These are phyloP conservation scores for Macrotis lagotis DNA, from an alignment of 2,113 vertebrate species.

Conservation along the genomic window DNA sequence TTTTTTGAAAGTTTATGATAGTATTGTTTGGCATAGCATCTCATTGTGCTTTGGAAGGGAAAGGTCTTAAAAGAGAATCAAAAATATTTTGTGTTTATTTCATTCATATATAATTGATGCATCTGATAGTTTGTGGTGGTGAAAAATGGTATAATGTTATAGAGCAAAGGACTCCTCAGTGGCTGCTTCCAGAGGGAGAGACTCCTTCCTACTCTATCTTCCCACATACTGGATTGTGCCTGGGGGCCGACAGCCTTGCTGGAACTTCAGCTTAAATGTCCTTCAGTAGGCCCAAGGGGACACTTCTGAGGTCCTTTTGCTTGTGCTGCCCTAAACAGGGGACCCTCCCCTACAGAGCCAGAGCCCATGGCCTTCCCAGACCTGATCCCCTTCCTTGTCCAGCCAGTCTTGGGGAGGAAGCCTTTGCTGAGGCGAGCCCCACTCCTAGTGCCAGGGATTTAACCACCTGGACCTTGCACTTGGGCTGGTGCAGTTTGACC, in stretches of 20 bases:
- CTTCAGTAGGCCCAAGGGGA: no score
- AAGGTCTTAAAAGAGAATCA: background rate
- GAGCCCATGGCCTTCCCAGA: no score
- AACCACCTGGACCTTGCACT: no score
- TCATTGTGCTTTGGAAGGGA: background rate
- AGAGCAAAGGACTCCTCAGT: background rate
- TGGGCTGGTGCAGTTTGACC: background rate
- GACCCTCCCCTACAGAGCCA: no score
- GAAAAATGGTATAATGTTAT: background rate
- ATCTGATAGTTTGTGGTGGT: background rate
- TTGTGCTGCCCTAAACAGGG: no score
- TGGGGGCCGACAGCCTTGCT: no score
- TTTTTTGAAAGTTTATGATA: background rate
- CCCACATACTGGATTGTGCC: no score
- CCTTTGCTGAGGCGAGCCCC: background rate
- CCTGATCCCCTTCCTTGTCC: no score
- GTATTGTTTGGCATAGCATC: background rate
- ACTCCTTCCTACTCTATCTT: background rate
- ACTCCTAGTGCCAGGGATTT: background rate
- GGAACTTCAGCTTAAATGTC: no score
- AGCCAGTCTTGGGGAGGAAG: background rate
- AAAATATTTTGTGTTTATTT: background rate
- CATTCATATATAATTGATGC: background rate
- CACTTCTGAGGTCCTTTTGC: no score
- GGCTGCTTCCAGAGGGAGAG: background rate